Evolutionary conservation across 1,140 invertebrate genomes (phyloP).

Genomic region (Drosophila willistoni): DNA sequence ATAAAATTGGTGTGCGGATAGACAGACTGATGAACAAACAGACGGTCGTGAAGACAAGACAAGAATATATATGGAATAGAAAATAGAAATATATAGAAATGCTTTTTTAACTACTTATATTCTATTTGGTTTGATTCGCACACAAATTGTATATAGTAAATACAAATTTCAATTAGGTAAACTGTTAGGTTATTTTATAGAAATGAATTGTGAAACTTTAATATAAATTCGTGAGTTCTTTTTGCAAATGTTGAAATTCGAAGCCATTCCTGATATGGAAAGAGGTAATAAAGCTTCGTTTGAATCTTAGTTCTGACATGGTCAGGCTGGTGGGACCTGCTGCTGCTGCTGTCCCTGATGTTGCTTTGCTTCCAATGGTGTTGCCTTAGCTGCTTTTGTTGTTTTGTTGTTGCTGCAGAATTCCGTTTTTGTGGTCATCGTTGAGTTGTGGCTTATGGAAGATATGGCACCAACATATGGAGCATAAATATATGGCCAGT

Average conservation of each 20-base stretch:
- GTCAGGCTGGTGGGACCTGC: neutral
- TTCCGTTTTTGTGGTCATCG: conserved; percentile 57
- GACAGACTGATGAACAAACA: no score
- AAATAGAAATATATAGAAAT: no score
- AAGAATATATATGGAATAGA: no score
- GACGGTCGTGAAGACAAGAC: no score
- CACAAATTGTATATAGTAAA: no score
- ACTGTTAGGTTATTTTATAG: no score
- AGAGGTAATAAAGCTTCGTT: conserved; percentile 52
- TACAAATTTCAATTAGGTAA: no score
- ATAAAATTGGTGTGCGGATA: no score
- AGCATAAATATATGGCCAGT: conserved; percentile 71
- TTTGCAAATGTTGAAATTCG: neutral
- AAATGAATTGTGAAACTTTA: no score
- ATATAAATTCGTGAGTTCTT: neutral
- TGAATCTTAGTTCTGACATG: conserved; percentile 20
- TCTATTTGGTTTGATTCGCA: neutral
- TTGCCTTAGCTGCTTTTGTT: conserved; percentile 9
- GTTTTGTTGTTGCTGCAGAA: conserved; percentile 52
- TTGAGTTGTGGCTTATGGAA: conserved; percentile 78
- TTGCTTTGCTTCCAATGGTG: conserved; percentile 33
- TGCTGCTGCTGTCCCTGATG: neutral
- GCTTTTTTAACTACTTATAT: no score
- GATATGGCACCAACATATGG: conserved; percentile 78
- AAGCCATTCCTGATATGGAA: conserved; percentile 12